Percentiles rank a stretch among this genome's conserved stretches.
These are phyloP conservation scores for Merluccius polli DNA, from an alignment of 2,797 vertebrate species.

Conservation along the genomic window DNA sequence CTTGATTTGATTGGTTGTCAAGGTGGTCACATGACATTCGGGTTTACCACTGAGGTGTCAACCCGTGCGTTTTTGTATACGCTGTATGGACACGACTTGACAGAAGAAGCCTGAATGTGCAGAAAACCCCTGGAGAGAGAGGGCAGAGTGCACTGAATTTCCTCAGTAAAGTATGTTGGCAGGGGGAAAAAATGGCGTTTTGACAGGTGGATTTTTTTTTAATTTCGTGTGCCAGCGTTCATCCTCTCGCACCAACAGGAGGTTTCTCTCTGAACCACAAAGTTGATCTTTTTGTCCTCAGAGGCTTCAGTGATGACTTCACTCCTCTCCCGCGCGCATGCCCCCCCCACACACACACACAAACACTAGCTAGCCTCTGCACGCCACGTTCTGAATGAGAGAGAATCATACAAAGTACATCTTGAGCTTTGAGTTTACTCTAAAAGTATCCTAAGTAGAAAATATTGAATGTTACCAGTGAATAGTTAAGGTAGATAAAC, in stretches of 20 bases:
- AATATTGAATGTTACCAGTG: constrained; percentile 59
- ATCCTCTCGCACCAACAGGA: constrained; percentile 23
- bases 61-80: neutral
- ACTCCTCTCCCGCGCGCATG: constrained; percentile 10
- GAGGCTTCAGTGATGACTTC: neutral
- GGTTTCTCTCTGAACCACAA: constrained; percentile 28
- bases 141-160: neutral
- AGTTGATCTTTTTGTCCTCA: neutral
- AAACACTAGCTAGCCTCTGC: constrained; percentile 54
- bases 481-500: constrained; percentile 26
- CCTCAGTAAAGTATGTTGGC: neutral
- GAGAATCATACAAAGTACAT: constrained; percentile 21
- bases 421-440: constrained; percentile 36
- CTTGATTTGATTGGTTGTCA: neutral
- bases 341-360: constrained; percentile 19
- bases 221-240: constrained; percentile 11
- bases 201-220: constrained; percentile 9
- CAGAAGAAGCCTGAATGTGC: neutral
- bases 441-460: constrained; percentile 43
- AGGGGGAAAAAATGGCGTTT: neutral
- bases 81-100: neutral
- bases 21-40: neutral
- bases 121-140: neutral
- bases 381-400: constrained; percentile 58
- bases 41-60: neutral